Evolutionary conservation across 2,113 vertebrate species (phyloP), one percentile per base, ranked within the genome.

Genomic region (Eretmochelys imbricata): DNA sequence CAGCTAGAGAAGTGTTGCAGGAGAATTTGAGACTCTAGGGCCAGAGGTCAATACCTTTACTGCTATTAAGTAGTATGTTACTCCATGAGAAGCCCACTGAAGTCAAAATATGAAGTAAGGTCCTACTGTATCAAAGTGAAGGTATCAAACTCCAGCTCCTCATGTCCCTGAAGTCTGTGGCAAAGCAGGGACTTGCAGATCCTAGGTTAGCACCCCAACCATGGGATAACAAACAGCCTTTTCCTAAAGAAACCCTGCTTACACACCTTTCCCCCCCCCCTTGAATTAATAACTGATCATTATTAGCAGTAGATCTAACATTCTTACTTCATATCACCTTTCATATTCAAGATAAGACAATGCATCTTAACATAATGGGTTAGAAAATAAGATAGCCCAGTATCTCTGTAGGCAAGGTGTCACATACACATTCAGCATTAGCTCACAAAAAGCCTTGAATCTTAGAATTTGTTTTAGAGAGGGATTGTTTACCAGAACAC

Each of bases 281-380:
- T 86, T 92, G 84, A 93, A 76, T 53, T 48, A 51, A 22, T 51
- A 85, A 29, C 55, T 95, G 76, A 83, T 2, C 4, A 76, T 3
- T 35, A 50, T 1, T 72, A 94, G 19, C 3, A 89, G 84, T 1
- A 50, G 62, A 38, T 8, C 24, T 94, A 88, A 87, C 82, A 27
- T 62, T 62, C 14, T 62, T 35, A 35, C 14, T 62, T 62, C 29
- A 35, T 62, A 35, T 62, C 59, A 16, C 29, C 59, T 62, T 93
- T 84, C 90, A 93, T 76, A 96, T 80, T 84, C 93, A 76, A 93
- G 82, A 91, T 91, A 94, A 87, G 50, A 78, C 51, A 51, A 94
- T 82, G 84, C 85, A 94, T 95, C 95, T 97, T 95, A 96, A 93
- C 91, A 82, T 48, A 80, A 87, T 4, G 89, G 42, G 90, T 89